Percentiles rank a stretch among this genome's conserved stretches.
These are phyloP conservation scores for Lobophora halterata DNA, from an alignment of 2,888 invertebrate genomes.

Conservation along the genomic window DNA sequence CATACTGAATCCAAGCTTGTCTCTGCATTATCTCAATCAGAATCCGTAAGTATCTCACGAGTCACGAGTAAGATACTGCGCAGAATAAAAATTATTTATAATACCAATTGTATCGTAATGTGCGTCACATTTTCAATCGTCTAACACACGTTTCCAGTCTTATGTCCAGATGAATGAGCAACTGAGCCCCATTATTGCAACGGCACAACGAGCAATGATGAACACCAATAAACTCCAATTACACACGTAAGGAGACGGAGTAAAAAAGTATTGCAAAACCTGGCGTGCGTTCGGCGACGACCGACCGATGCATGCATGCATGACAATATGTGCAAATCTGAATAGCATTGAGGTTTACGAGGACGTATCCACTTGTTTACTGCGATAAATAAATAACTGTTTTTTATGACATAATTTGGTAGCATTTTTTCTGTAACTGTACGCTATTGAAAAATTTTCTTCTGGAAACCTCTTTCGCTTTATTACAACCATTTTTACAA, in stretches of 20 bases:
- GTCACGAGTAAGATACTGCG: conserved; percentile 18
- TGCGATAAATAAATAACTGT: conserved; percentile 9
- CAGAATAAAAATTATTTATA: conserved; percentile 22
- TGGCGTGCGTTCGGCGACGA: conserved; percentile 19
- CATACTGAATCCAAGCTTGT: conserved; percentile 14
- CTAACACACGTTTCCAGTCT: conserved; percentile 16
- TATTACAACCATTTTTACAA: conserved; percentile 1
- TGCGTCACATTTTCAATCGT: conserved; percentile 28
- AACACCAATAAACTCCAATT: conserved; percentile 32
- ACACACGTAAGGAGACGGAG: conserved; percentile 22
- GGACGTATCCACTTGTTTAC: conserved; percentile 25
- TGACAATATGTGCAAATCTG: conserved; percentile 30
- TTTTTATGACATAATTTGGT: conserved; percentile 15
- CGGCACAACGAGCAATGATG: conserved; percentile 27
- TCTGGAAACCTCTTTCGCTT: not conserved
- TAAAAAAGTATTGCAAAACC: conserved; percentile 27
- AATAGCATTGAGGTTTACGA: conserved; percentile 26
- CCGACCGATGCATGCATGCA: no score
- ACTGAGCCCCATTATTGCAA: conserved; percentile 5
- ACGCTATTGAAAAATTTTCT: no score
- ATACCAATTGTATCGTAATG: conserved; percentile 24
- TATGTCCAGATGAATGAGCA: conserved; percentile 15
- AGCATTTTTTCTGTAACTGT: no score
- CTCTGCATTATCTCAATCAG: conserved; percentile 15
- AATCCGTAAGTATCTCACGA: conserved; percentile 8